Evolutionary conservation across 1,140 invertebrate species (phyloP).

Genomic region (Trichomalopsis sarcophagae): DNA sequence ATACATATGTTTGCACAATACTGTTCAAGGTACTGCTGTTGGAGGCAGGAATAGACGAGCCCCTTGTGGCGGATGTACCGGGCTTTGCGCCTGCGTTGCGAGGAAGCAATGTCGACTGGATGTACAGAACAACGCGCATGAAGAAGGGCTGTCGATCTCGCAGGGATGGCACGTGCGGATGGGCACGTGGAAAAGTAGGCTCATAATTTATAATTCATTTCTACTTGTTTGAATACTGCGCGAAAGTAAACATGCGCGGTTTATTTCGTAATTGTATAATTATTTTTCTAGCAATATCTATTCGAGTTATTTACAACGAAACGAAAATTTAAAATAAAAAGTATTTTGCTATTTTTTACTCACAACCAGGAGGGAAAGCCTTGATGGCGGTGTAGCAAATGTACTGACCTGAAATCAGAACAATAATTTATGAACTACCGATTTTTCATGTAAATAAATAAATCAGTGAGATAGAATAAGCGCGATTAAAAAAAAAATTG

Average conservation of each 20-base stretch:
- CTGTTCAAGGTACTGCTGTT: slow-evolving; percentile 79
- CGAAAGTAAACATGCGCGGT: neutral
- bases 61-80: slow-evolving; percentile 80
- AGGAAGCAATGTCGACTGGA: slow-evolving; percentile 77
- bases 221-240: neutral
- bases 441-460: neutral
- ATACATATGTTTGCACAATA: neutral
- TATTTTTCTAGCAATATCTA: too few relatives aligned
- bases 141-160: slow-evolving; percentile 70
- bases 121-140: slow-evolving; percentile 75
- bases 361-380: neutral
- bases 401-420: slow-evolving; percentile 21
- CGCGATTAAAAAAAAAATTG: neutral
- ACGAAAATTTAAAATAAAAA: neutral
- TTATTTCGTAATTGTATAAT: neutral
- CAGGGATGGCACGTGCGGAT: slow-evolving; percentile 60
- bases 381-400: neutral
- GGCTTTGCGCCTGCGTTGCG: slow-evolving; percentile 77
- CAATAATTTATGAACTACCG: neutral
- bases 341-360: slow-evolving; percentile 4
- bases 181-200: slow-evolving; percentile 67
- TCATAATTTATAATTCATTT: neutral
- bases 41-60: slow-evolving; percentile 85
- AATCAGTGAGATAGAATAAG: neutral
- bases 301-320: neutral